phyloP scores from a whole-genome alignment of 2,113 vertebrate species.

The Alligator sinensis region DNA sequence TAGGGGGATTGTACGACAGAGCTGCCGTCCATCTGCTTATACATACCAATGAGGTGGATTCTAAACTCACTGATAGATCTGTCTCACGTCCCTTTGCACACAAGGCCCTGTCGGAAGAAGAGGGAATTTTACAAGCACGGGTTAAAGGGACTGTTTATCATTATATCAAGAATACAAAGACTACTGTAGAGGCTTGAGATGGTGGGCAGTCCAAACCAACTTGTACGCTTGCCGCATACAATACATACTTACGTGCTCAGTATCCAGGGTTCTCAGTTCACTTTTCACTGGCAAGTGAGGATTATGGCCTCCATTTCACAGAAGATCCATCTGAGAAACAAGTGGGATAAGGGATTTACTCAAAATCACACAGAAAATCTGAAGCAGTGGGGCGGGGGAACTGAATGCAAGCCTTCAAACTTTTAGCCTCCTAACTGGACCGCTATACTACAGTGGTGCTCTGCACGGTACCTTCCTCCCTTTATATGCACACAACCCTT shows the following conservation, averaged over 20 bases:
- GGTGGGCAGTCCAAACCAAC: background rate
- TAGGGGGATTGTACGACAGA: background rate
- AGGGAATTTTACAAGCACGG: background rate
- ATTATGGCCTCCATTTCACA: background rate
- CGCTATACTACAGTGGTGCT: background rate
- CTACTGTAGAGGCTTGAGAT: background rate
- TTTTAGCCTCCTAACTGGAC: background rate
- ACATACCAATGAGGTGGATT: background rate
- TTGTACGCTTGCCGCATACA: background rate
- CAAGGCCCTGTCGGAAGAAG: background rate
- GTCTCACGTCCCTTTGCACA: background rate
- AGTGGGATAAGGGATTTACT: background rate
- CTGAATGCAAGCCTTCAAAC: background rate
- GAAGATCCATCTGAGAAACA: background rate
- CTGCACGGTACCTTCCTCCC: background rate
- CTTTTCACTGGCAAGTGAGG: background rate
- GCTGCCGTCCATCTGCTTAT: background rate
- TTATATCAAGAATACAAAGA: background rate
- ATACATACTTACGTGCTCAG: background rate
- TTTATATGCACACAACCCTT: background rate
- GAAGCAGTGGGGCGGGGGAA: background rate
- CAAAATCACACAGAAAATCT: background rate
- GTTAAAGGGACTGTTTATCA: background rate
- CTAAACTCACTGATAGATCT: background rate
- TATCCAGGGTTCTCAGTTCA: background rate